These are phyloP conservation scores for Platygyra sinensis DNA, from an alignment of 64 coral and sea anemone genomes.

Conservation along the genomic window DNA sequence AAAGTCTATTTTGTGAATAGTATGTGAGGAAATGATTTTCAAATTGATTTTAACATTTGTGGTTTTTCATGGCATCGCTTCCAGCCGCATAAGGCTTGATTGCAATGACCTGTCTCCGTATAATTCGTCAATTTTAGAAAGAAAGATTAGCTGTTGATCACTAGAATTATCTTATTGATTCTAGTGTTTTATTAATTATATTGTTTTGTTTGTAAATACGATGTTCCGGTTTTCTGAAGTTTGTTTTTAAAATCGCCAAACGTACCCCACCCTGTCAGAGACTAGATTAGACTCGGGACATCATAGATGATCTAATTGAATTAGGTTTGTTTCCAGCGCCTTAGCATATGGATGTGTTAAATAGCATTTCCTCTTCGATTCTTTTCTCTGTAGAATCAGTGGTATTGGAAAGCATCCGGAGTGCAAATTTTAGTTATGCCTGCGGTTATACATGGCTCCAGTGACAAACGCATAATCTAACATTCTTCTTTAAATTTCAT, in stretches of 20 bases:
- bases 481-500: background rate
- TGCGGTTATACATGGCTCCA: background rate
- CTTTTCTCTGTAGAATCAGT: background rate
- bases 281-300: background rate
- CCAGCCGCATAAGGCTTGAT: no score
- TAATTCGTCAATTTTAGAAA: no score
- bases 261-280: no score
- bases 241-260: background rate
- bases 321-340: background rate
- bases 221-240: background rate
- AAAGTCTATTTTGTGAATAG: background rate
- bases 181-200: no score
- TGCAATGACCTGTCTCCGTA: no score
- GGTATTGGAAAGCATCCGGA: slow-evolving; percentile 7
- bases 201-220: background rate
- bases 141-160: no score
- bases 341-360: background rate
- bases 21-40: no score
- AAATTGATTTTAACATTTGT: no score
- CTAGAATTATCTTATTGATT: no score
- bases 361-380: background rate
- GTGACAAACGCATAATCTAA: no score
- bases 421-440: background rate
- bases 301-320: slow-evolving; percentile 11
- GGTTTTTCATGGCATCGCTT: no score